Evolutionary conservation across 2,888 invertebrate species (phyloP).

Genomic region (Ectemnius cavifrons): DNA sequence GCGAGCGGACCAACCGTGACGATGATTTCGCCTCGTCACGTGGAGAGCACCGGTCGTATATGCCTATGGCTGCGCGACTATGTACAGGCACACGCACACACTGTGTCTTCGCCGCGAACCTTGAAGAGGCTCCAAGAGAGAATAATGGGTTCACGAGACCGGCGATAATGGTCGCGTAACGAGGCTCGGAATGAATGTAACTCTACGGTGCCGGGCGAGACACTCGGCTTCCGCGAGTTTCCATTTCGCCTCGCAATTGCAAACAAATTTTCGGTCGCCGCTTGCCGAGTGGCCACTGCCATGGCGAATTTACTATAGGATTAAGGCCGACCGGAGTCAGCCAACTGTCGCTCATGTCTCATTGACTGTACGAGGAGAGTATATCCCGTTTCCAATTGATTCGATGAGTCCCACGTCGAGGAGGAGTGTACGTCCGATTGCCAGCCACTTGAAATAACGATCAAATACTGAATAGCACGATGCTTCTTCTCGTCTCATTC

Average conservation of each 20-base stretch:
- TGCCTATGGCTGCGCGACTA: background rate
- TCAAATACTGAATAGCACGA: too few species aligned
- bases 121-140: slow-evolving; percentile 49
- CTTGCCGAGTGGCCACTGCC: background rate
- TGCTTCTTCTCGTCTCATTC: too few species aligned
- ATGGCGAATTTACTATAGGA: too few species aligned
- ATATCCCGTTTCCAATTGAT: too few species aligned
- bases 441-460: too few species aligned
- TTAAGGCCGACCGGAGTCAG: too few species aligned
- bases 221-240: slow-evolving; percentile 35
- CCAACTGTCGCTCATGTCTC: too few species aligned
- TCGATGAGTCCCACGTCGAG: too few species aligned
- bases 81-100: too few species aligned
- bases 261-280: slow-evolving; percentile 17
- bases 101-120: slow-evolving; percentile 20
- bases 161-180: slow-evolving; percentile 62
- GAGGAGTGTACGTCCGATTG: too few species aligned
- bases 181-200: slow-evolving; percentile 47
- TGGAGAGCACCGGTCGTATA: slow-evolving; percentile 36
- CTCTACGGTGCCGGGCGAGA: slow-evolving; percentile 17
- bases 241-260: background rate
- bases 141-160: slow-evolving; percentile 55
- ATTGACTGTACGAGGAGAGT: too few species aligned
- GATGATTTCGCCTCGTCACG: slow-evolving; percentile 62
- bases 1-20: slow-evolving; percentile 40